Evolutionary conservation across 2,888 invertebrate species (phyloP).

Genomic region (Sphaerolaimus hirsutus): DNA sequence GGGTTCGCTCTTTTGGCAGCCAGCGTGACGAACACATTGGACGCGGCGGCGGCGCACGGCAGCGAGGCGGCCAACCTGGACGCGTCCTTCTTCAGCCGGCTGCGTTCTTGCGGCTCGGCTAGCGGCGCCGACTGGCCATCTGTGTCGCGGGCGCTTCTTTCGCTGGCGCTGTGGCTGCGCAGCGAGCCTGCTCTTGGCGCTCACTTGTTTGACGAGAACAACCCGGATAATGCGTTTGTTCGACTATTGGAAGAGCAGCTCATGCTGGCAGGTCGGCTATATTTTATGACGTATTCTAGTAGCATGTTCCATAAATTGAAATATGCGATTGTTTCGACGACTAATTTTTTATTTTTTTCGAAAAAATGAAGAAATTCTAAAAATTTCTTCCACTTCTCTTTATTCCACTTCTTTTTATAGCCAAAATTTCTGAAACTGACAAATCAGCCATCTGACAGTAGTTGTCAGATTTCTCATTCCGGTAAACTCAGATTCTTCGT

Average conservation of each 20-base stretch:
- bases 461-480: too few species aligned
- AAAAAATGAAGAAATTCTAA: background rate
- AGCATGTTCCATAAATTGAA: background rate
- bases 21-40: background rate
- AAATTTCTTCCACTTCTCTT: constrained; percentile 1
- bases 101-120: too few species aligned
- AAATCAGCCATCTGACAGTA: too few species aligned
- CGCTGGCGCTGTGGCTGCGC: constrained; percentile 25
- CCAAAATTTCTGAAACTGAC: background rate
- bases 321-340: background rate
- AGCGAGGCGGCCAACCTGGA: background rate
- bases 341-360: background rate
- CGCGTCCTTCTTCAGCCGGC: background rate
- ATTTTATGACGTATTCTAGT: background rate
- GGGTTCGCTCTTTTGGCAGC: background rate
- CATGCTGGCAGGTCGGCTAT: constrained; percentile 1
- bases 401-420: background rate
- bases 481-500: too few species aligned
- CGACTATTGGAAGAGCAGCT: constrained; percentile 5
- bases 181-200: too few species aligned
- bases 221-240: background rate
- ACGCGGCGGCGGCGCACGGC: background rate
- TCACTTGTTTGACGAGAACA: background rate
- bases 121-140: background rate
- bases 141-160: constrained; percentile 17